A percentile compares a stretch with the other conserved stretches of the same genome.
Evolutionary conservation across 2,113 vertebrate genomes (phyloP).

Genomic region (Catharus bicknelli): DNA sequence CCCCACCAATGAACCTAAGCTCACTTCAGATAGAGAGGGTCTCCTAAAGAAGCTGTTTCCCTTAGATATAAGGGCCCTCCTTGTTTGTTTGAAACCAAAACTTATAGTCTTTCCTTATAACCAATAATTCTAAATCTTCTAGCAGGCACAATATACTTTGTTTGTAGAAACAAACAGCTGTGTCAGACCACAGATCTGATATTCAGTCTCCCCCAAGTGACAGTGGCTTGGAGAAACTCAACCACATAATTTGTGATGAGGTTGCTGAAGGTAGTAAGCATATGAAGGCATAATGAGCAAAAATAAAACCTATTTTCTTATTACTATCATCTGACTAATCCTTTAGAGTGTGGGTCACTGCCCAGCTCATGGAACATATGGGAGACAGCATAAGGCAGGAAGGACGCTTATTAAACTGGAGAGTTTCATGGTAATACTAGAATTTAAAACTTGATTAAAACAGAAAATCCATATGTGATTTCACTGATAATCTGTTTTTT

Average conservation of each 20-base stretch:
- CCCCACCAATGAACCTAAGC: not conserved
- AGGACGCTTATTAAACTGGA: not conserved
- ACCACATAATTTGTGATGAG: not conserved
- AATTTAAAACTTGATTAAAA: not conserved
- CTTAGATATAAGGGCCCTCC: not conserved
- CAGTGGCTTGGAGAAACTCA: not conserved
- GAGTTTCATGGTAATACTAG: not conserved
- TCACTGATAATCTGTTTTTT: not conserved
- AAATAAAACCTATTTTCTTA: slow-evolving; percentile 20
- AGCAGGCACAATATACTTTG: not conserved
- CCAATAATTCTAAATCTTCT: not conserved
- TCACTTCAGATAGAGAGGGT: not conserved
- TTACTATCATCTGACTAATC: slow-evolving; percentile 9
- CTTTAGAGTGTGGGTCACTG: slow-evolving; percentile 28
- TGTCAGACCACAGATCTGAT: not conserved
- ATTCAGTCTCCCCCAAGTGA: not conserved
- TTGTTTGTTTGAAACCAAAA: not conserved
- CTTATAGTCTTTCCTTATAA: not conserved
- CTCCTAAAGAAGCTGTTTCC: not conserved
- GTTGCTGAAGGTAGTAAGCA: not conserved
- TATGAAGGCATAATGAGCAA: slow-evolving; percentile 13
- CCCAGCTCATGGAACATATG: not conserved
- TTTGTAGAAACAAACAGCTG: not conserved
- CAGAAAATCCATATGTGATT: not conserved
- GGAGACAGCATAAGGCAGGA: slow-evolving; percentile 6